Evolutionary conservation across 2,888 invertebrate genomes (phyloP).

Genomic region (Xanthorhoe spadicearia): DNA sequence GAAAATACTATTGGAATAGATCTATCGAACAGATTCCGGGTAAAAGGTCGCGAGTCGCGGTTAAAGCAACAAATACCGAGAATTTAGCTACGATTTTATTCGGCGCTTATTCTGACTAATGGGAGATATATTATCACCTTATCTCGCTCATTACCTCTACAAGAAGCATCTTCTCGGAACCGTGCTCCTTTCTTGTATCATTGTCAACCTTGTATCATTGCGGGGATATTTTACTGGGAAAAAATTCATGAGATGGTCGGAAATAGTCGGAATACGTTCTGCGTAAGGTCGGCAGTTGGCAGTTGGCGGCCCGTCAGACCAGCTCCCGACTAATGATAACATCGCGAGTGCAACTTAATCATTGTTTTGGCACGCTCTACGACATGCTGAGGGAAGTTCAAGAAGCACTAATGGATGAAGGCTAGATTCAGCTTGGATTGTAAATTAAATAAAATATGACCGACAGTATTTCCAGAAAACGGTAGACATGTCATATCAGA

Average conservation of each 20-base stretch:
- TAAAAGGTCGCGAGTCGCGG: slow-evolving; percentile 33
- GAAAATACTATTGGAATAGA: slow-evolving; percentile 19
- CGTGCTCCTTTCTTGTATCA: slow-evolving; percentile 60
- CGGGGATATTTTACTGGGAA: slow-evolving; percentile 59
- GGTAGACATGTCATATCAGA: too few species aligned
- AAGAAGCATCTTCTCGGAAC: slow-evolving; percentile 56
- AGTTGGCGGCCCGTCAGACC: slow-evolving; percentile 38
- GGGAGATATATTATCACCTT: slow-evolving; percentile 59
- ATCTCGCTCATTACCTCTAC: slow-evolving; percentile 58
- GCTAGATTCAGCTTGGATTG: not conserved
- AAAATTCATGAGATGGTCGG: slow-evolving; percentile 61
- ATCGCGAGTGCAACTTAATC: slow-evolving; percentile 41
- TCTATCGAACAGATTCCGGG: slow-evolving; percentile 28
- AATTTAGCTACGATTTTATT: slow-evolving; percentile 41
- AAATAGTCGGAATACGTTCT: slow-evolving; percentile 56
- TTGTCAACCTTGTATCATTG: slow-evolving; percentile 57
- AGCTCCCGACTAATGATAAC: slow-evolving; percentile 42
- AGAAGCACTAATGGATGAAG: slow-evolving; percentile 10
- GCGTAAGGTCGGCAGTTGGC: slow-evolving; percentile 45
- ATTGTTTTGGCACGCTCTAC: slow-evolving; percentile 42
- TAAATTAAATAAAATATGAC: too few species aligned
- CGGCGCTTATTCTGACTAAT: slow-evolving; percentile 49
- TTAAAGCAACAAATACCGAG: slow-evolving; percentile 36
- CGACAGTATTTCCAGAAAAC: too few species aligned
- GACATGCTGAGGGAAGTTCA: slow-evolving; percentile 9